Conservation (phyloP, 1,140 invertebrate species). For the Branchinecta lindahli region DNA sequence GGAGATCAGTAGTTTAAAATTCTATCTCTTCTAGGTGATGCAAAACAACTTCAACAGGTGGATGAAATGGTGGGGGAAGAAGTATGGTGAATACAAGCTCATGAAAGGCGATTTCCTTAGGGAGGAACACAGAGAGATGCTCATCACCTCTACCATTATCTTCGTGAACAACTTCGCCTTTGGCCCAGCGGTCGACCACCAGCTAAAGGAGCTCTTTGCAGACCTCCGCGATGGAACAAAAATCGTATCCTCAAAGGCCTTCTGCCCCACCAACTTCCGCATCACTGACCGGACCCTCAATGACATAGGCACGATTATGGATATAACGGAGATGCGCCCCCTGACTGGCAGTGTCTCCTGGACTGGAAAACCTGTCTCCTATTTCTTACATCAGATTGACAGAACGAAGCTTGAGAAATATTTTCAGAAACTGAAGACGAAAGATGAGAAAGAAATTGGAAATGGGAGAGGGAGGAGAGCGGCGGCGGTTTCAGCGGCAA, state of each 20-base stretch:
- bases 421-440: constrained; percentile 62
- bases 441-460: constrained; percentile 17
- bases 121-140: constrained; percentile 77
- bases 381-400: constrained; percentile 94
- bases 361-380: constrained; percentile 94
- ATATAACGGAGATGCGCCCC: constrained; percentile 87
- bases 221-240: constrained; percentile 87
- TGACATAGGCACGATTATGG: constrained; percentile 96
- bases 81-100: constrained; percentile 72
- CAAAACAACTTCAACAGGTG: constrained; percentile 73
- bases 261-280: constrained; percentile 92
- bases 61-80: constrained; percentile 95
- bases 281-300: constrained; percentile 78
- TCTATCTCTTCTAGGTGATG: constrained; percentile 50
- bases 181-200: constrained; percentile 88
- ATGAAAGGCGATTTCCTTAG: constrained; percentile 87
- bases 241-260: constrained; percentile 96
- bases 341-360: constrained; percentile 89
- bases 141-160: constrained; percentile 78
- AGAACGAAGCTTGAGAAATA: constrained; percentile 88
- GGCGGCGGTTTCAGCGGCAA: constrained; percentile 20
- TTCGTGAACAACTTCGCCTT: constrained; percentile 99
- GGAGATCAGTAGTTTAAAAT: no score
- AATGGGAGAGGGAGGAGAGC: constrained; percentile 12
- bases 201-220: constrained; percentile 86